Base-by-base conservation (phyloP, 2,113 vertebrate genomes). In the Genyomyrus donnyi region DNA sequence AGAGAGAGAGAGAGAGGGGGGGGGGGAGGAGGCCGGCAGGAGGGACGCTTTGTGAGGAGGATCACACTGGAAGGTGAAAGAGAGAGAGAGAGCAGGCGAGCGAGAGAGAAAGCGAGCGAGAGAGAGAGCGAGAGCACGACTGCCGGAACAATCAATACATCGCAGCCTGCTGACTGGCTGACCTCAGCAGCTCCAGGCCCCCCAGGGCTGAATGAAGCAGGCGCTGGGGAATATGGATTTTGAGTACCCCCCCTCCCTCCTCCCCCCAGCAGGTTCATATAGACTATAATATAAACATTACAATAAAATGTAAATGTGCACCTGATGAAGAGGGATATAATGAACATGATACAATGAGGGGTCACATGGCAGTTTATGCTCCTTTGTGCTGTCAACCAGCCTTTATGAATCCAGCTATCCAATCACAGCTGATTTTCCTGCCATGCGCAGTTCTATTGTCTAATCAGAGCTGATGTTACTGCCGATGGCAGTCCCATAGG, bases 191-290 rank as follows among this genome's bases (percentile, higher is more conserved):
- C 21, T 39, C 19, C 27, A 35, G 27, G 2, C 50, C 42, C 39
- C 39, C 49, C 39, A 42, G 39, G 35, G 39, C 89, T 53, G 35
- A 84, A 53, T 89, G n/a, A 89, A 89, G 24, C n/a, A 45, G 90
- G 92, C 89, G 88, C 89, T 39, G n/a, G 48, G 89, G 90, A 90
- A 93, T 87, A 88, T 50, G 89, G 62, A 9, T 46, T 66, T 66
- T 2, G 56, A 62, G 21, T 24, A 8, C 58, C 15, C 2, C n/a
- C 70, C 46, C 45, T 8, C 15, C 2, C n/a, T 48, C 46, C 45
- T 7, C 46, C 13, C 46, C 9, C 27, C 8, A 27, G 45, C 5
- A 53, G 27, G 24, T 80, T 42, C 74, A 80, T 80, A 39, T 8
- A 42, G 1, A 80, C 74, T 80, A 21, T 42, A 42, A 80, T 31